Percentiles rank a stretch among this genome's conserved stretches.
Evolutionary conservation across 2,888 invertebrate genomes (phyloP).

Genomic region (Cataglyphis albicans): DNA sequence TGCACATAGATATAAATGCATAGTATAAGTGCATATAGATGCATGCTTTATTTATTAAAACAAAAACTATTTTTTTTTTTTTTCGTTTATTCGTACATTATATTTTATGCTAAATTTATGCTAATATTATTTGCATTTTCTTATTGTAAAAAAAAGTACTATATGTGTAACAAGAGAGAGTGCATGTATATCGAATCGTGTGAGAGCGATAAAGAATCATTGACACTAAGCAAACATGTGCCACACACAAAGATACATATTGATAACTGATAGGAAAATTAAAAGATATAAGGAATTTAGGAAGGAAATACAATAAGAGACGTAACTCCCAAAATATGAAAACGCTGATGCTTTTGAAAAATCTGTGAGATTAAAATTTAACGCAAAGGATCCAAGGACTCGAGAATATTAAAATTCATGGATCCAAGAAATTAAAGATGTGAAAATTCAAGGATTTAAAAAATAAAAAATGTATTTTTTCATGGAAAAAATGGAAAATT

Average conservation of each 20-base stretch:
- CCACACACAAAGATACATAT: background rate
- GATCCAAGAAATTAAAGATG: background rate
- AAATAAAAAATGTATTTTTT: conserved; percentile 21
- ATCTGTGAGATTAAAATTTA: background rate
- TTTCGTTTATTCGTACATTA: background rate
- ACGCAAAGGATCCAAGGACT: conserved; percentile 4
- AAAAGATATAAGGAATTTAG: background rate
- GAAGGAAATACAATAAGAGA: conserved; percentile 12
- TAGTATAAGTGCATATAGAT: background rate
- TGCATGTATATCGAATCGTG: background rate
- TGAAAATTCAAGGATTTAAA: background rate
- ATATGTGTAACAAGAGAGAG: background rate
- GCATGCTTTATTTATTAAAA: background rate
- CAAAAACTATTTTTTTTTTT: background rate
- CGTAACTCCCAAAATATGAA: background rate
- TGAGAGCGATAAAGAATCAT: background rate
- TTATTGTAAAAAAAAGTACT: background rate
- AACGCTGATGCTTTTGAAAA: background rate
- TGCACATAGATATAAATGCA: background rate
- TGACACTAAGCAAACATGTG: background rate
- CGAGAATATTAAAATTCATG: background rate
- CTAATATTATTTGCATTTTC: background rate
- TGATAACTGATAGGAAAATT: conserved; percentile 24
- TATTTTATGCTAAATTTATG: conserved; percentile 18
- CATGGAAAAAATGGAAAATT: background rate